Conservation (phyloP, 2,113 vertebrate genomes). For the Sebastes fasciatus region DNA sequence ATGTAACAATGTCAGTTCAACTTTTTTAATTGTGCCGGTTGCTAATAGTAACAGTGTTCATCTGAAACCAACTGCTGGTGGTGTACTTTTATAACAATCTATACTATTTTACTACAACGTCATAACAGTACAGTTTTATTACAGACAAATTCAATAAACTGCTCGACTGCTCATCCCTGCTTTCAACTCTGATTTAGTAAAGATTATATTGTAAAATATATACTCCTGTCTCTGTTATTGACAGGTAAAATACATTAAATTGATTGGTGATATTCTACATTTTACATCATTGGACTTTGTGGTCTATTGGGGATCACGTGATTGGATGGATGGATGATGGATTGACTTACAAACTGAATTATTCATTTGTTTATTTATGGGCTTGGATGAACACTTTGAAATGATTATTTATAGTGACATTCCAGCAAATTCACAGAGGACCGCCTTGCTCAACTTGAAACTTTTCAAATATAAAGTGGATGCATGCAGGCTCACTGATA, state of each 20-base stretch:
- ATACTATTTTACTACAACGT: background rate
- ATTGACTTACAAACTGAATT: conserved; percentile 24
- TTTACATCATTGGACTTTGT: background rate
- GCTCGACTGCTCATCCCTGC: background rate
- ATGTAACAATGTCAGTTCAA: too few species aligned
- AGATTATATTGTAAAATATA: background rate
- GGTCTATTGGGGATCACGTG: background rate
- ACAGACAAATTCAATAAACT: background rate
- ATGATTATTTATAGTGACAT: conserved; percentile 31
- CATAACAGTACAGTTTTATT: background rate
- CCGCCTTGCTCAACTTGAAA: background rate
- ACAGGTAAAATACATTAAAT: background rate
- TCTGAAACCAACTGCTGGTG: background rate
- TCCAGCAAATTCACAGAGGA: conserved; percentile 44
- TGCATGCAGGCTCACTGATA: conserved; percentile 8
- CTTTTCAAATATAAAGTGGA: conserved; percentile 20
- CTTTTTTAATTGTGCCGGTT: too few species aligned
- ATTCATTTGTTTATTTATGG: conserved; percentile 38
- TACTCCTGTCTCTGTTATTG: background rate
- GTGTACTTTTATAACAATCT: background rate
- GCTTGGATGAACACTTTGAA: conserved; percentile 17
- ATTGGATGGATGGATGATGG: conserved; percentile 11
- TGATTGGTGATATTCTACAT: background rate
- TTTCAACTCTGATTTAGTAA: background rate
- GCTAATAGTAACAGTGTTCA: too few species aligned